Evolutionary conservation across 2,113 vertebrate species (phyloP), one percentile per base, ranked within the genome.

Genomic region (Synchiropus splendidus): DNA sequence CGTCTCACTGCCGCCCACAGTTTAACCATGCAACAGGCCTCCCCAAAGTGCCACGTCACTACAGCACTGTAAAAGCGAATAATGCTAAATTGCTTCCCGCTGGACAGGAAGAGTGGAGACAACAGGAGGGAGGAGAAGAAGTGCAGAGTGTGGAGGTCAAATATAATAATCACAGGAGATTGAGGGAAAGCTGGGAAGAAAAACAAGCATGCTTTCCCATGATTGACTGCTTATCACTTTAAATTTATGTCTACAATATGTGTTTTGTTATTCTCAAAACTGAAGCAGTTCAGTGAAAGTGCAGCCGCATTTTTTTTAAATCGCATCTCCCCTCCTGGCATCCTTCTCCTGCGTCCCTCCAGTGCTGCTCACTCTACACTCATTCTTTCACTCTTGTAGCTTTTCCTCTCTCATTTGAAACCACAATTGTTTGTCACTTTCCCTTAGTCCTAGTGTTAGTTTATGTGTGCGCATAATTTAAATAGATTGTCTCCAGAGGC

Each of bases 331-430:
- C 53, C 57, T 64, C 43, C 60, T 67, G 37, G 36, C 42, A 55
- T 57, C 52, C 62, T 42, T 18, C 34, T 6, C 16, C 39, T 43
- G 33, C 31, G 54, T 47, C 54, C 64, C 56, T 50, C 48, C 58
- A 52, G 66, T 36, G 42, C 68, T 50, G 64, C 67, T 83, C 83
- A 82, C 79, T 84, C 80, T 31, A 46, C 81, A 72, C 79, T 83
- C 64, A 80, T 85, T 84, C 78, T 84, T 80, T 77, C 61, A 70
- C 55, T 54, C 53, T 50, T 45, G 3, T 32, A 49, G 59, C 63
- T 46, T 77, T 84, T 83, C 69, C 75, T 78, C 62, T 58, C 51
- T 45, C 58, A 74, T 74, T 70, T 74, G 74, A 77, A 45, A 59
- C 18, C 21, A 31, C 36, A n/a, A 43, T 57, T 48, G 45, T 50